A percentile compares a stretch with the other conserved stretches of the same genome.
Conservation (phyloP, 2,888 invertebrate species). For the Dicyrtomina minuta region DNA sequence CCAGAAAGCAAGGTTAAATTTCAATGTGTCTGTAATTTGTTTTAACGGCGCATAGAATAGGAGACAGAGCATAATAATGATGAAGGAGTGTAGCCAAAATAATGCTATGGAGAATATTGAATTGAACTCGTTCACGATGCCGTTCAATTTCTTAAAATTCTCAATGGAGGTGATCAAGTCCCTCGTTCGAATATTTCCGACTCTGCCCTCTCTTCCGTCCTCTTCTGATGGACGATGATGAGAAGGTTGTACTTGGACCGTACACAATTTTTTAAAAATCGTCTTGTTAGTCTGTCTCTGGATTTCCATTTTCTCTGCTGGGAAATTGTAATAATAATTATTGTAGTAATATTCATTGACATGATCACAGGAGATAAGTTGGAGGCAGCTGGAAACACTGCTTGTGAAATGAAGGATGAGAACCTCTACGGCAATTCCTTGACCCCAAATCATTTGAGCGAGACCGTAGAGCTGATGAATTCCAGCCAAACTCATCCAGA, state of each 20-base stretch:
- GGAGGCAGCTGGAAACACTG: background rate
- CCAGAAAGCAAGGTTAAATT: background rate
- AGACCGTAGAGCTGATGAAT: background rate
- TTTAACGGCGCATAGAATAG: constrained; percentile 8
- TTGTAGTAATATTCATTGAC: too few species aligned
- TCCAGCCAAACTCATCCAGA: background rate
- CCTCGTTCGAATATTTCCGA: too few species aligned
- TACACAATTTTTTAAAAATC: too few species aligned
- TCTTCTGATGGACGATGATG: too few species aligned
- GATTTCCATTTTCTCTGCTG: too few species aligned
- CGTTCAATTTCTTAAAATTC: background rate
- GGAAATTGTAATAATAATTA: too few species aligned
- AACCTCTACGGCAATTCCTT: background rate
- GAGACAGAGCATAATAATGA: constrained; percentile 14
- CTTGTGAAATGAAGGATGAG: background rate
- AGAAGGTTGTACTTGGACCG: too few species aligned
- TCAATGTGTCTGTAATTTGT: background rate
- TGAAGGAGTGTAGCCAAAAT: constrained; percentile 5
- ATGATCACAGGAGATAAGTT: background rate
- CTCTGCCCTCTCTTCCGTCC: too few species aligned
- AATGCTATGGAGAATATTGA: background rate
- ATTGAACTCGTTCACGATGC: constrained; percentile 1
- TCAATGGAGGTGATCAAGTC: background rate
- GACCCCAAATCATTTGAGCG: background rate
- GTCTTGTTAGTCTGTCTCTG: too few species aligned